Evolutionary conservation across 1,140 invertebrate species (phyloP), one percentile per base, ranked within the genome.

Genomic region (Rhyacophila brunnea): DNA sequence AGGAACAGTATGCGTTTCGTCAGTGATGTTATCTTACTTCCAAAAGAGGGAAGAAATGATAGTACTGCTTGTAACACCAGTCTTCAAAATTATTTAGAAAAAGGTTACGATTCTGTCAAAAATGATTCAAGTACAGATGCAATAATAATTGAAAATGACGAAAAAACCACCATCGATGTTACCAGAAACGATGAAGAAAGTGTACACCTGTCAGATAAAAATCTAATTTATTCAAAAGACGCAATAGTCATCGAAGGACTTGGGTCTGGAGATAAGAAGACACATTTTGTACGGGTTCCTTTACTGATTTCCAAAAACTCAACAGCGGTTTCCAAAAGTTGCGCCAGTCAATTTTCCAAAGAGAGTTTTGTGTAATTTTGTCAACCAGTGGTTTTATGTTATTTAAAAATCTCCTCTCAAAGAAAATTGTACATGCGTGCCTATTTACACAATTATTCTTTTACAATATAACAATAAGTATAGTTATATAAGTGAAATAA

Each of bases 1-100:
- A 69, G 77, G 11, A 79, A 79, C 49, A 79, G 77, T 52, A 79
- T 79, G 77, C 74, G 74, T 54, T 72, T 78, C 20, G 73, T 79
- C 70, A 61, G 77, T 70, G 32, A 70, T 72, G 64, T 75, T 66
- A 75, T 65, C 19, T 50, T 58, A 57, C 70, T 57, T 60, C 70
- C 52, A 52, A 72, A 64, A 68, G 71, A 38, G 71, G 74, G 62
- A 60, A 61, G 48, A 70, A 42, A 43, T 7, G 49, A 65, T 20
- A 60, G 43, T n/a, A 43, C 34, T 17, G 36, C 14, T 1, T 57
- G 45, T 19, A 60, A 57, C 17, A 32, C 53, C 9, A 54, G 57
- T 40, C 48, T 65, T 35, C 32, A 65, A 10, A 57, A 34, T 48
- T 65, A 49, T 50, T 23, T 65, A 9, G 62, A 65, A 1, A 60